Percentiles rank a stretch among this genome's conserved stretches.
Evolutionary conservation across 2,888 invertebrate genomes (phyloP).

Genomic region (Lycophotia porphyrea): DNA sequence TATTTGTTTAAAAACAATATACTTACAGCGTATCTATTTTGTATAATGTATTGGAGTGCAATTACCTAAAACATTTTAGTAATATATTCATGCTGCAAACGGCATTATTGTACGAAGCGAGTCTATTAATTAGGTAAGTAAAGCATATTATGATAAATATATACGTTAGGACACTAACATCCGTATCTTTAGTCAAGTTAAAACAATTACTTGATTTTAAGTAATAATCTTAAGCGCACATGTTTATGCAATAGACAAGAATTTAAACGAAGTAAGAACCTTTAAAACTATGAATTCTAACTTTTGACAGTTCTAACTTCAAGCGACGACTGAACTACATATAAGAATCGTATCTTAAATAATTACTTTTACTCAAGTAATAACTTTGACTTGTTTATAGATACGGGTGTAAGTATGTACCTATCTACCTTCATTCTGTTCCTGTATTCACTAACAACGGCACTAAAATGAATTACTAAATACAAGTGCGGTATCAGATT

Average conservation of each 20-base stretch:
- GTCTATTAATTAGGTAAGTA: not conserved
- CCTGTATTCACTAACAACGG: not conserved
- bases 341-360: no score
- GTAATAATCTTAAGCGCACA: no score
- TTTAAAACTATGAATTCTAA: not conserved
- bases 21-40: slow-evolving; percentile 39
- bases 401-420: not conserved
- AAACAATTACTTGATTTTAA: not conserved
- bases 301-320: not conserved
- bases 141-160: not conserved
- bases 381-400: not conserved
- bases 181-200: not conserved
- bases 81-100: slow-evolving; percentile 33
- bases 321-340: not conserved
- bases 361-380: not conserved
- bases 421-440: not conserved
- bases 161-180: not conserved
- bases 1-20: slow-evolving; percentile 35
- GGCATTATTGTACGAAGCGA: not conserved
- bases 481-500: not conserved
- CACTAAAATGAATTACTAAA: not conserved
- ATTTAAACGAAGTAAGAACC: not conserved
- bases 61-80: slow-evolving; percentile 37
- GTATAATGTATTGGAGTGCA: slow-evolving; percentile 49
- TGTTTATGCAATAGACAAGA: not conserved